Evolutionary conservation across 1,140 invertebrate genomes (phyloP).

Genomic region (Mya arenaria): DNA sequence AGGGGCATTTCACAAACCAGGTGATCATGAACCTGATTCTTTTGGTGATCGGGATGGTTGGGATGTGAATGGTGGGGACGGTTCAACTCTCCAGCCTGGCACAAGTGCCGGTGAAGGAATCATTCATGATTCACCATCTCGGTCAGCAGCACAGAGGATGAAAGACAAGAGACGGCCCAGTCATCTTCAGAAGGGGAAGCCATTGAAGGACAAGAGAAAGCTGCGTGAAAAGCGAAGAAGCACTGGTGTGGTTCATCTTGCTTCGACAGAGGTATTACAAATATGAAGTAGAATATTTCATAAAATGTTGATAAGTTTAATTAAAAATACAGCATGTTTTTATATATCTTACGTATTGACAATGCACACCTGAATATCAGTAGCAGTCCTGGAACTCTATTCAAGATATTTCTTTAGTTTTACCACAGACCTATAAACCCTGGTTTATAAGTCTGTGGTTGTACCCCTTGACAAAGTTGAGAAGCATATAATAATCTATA

Average conservation of each 20-base stretch:
- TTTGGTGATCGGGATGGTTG: constrained; percentile 56
- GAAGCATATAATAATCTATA: too few species aligned
- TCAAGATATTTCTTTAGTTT: too few species aligned
- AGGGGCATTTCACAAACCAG: constrained; percentile 81
- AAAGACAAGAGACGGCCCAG: constrained; percentile 83
- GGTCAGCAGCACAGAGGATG: constrained; percentile 74
- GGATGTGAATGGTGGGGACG: constrained; percentile 68
- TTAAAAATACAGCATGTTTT: too few species aligned
- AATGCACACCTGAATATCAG: too few species aligned
- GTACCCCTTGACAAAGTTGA: too few species aligned
- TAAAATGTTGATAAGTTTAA: too few species aligned
- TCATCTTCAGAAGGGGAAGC: constrained; percentile 84
- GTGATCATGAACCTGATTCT: constrained; percentile 46
- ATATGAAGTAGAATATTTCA: too few species aligned
- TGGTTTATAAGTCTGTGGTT: too few species aligned
- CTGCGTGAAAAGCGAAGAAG: constrained; percentile 85
- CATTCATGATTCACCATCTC: constrained; percentile 83
- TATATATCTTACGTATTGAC: too few species aligned
- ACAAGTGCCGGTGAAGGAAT: constrained; percentile 54
- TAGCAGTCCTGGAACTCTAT: too few species aligned
- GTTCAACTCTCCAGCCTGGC: constrained; percentile 40
- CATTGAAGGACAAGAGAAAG: constrained; percentile 85
- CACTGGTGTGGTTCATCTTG: constrained; percentile 86
- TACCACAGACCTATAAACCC: too few species aligned
- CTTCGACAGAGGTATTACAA: constrained; percentile 85